Conservation (phyloP, 2,888 invertebrate genomes). For the Standfussiana lucernea region DNA sequence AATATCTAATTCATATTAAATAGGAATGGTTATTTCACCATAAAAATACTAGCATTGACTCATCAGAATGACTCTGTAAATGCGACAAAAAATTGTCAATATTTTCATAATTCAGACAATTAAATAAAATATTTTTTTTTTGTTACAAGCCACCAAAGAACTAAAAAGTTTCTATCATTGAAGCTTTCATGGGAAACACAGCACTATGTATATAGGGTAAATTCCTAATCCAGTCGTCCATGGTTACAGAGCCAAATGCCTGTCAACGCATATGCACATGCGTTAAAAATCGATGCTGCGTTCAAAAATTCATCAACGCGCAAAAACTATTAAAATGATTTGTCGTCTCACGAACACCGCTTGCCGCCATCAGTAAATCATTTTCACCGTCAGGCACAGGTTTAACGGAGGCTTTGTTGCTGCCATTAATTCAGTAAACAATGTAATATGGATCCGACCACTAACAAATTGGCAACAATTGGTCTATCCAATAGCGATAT, state of each 20-base stretch:
- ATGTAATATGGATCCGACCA: slow-evolving; percentile 74
- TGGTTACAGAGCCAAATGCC: neutral
- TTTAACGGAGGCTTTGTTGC: slow-evolving; percentile 65
- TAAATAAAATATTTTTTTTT: too few relatives aligned
- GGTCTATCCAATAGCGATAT: slow-evolving; percentile 71
- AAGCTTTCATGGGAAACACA: too few relatives aligned
- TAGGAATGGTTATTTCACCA: too few relatives aligned
- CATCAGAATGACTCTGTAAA: too few relatives aligned
- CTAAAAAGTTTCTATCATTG: too few relatives aligned
- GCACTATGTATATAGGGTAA: too few relatives aligned
- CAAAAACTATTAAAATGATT: slow-evolving; percentile 66
- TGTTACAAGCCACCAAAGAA: too few relatives aligned
- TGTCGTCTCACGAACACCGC: slow-evolving; percentile 59
- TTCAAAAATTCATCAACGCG: slow-evolving; percentile 63
- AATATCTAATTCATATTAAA: too few relatives aligned
- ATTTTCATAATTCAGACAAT: too few relatives aligned
- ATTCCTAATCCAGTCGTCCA: neutral
- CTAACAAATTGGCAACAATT: slow-evolving; percentile 80
- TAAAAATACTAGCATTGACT: too few relatives aligned
- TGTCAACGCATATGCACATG: neutral
- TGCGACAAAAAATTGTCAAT: too few relatives aligned
- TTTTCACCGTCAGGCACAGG: slow-evolving; percentile 66
- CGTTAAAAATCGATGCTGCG: slow-evolving; percentile 35
- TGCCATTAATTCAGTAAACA: slow-evolving; percentile 76
- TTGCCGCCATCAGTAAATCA: slow-evolving; percentile 68